Evolutionary conservation across 2,888 invertebrate genomes (phyloP).

Genomic region (Adela reaumurella): DNA sequence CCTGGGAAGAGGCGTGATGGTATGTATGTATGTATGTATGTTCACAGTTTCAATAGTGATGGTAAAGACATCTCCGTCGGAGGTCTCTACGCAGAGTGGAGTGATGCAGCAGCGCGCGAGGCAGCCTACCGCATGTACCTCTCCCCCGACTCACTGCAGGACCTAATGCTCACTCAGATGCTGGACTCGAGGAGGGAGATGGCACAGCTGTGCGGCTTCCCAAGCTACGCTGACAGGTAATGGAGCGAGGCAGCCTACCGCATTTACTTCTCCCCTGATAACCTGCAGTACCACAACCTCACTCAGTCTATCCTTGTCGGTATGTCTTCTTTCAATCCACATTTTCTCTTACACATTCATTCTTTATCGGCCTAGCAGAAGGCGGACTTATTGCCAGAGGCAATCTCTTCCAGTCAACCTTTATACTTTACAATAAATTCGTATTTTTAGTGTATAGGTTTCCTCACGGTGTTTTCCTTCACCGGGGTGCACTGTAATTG

Average conservation of each 20-base stretch:
- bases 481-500: too few relatives aligned
- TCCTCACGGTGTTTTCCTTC: too few relatives aligned
- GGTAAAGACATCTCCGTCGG: slow-evolving; percentile 73
- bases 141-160: slow-evolving; percentile 74
- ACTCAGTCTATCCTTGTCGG: too few relatives aligned
- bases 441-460: too few relatives aligned
- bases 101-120: slow-evolving; percentile 76
- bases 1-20: too few relatives aligned
- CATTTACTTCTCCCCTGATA: slow-evolving; percentile 77
- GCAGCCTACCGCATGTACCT: slow-evolving; percentile 84
- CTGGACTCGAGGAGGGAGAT: slow-evolving; percentile 73
- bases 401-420: too few relatives aligned
- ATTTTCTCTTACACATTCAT: too few relatives aligned
- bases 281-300: slow-evolving; percentile 71
- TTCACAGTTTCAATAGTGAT: slow-evolving; percentile 54
- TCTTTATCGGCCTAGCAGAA: too few relatives aligned
- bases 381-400: too few relatives aligned
- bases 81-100: slow-evolving; percentile 80
- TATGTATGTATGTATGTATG: too few relatives aligned
- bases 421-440: too few relatives aligned
- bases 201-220: slow-evolving; percentile 85
- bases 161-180: slow-evolving; percentile 67
- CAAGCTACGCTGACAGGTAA: slow-evolving; percentile 80
- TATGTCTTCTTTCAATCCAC: too few relatives aligned
- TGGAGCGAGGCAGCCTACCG: slow-evolving; percentile 87